A percentile compares a stretch with the other conserved stretches of the same genome.
Conservation (phyloP, 2,797 vertebrate genomes). For the Rallus crepitans region DNA sequence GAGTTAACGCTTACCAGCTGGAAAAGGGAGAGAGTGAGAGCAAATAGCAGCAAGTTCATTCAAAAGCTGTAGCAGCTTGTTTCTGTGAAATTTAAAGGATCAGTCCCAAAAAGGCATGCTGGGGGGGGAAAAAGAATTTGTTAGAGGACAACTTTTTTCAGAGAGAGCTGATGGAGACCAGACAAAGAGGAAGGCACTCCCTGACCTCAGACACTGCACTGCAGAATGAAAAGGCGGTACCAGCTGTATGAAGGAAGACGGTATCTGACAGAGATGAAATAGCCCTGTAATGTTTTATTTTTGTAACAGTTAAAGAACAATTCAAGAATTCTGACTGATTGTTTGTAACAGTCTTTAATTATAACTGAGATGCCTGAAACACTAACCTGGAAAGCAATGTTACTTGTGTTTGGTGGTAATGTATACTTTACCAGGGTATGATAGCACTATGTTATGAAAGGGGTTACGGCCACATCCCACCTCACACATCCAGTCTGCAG, state of each 20-base stretch:
- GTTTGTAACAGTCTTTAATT: background rate
- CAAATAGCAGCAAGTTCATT: slow-evolving; percentile 55
- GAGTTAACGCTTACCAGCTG: slow-evolving; percentile 72
- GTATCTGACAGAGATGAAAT: background rate
- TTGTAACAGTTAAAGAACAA: background rate
- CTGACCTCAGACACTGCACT: slow-evolving; percentile 51
- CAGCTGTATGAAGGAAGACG: slow-evolving; percentile 10
- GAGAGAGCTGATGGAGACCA: slow-evolving; percentile 59
- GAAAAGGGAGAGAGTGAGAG: slow-evolving; percentile 39
- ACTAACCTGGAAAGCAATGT: background rate
- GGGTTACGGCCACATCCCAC: background rate
- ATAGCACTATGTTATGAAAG: background rate
- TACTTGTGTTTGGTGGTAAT: background rate
- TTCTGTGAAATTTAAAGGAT: slow-evolving; percentile 53
- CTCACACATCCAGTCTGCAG: background rate
- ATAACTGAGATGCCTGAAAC: background rate
- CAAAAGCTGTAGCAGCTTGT: slow-evolving; percentile 22
- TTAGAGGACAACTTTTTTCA: slow-evolving; percentile 36
- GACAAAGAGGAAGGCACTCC: slow-evolving; percentile 58
- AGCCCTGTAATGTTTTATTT: background rate
- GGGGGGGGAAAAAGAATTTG: background rate
- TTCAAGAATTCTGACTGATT: slow-evolving; percentile 4
- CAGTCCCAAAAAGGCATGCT: slow-evolving; percentile 32
- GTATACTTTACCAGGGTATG: background rate
- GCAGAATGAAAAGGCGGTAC: slow-evolving; percentile 34